phyloP scores from a whole-genome alignment of 2,888 invertebrate species.

The Agonopterix subpropinquella region DNA sequence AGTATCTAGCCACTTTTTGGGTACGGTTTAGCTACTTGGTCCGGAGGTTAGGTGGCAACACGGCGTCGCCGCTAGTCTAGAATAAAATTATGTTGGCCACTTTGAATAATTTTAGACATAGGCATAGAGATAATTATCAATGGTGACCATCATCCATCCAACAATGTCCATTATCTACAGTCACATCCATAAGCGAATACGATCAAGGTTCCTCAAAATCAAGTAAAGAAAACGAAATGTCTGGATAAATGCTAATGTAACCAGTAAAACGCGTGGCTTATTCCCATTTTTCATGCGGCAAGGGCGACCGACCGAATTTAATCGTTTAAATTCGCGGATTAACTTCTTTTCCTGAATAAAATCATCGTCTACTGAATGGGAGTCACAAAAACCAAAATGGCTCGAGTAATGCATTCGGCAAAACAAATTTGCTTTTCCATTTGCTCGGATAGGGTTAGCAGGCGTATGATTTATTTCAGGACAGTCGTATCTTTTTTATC shows the following conservation, averaged over 20 bases:
- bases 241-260: slow-evolving; percentile 15
- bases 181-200: background rate
- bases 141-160: too few relatives aligned
- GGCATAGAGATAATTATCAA: too few relatives aligned
- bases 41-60: too few relatives aligned
- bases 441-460: slow-evolving; percentile 11
- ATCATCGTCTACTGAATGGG: slow-evolving; percentile 19
- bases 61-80: too few relatives aligned
- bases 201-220: background rate
- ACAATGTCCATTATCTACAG: background rate
- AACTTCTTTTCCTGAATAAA: slow-evolving; percentile 23
- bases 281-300: slow-evolving; percentile 18
- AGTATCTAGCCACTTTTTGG: too few relatives aligned
- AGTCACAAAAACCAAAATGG: slow-evolving; percentile 24
- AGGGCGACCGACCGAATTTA: slow-evolving; percentile 15
- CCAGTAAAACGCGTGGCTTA: slow-evolving; percentile 15
- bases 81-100: too few relatives aligned
- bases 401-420: slow-evolving; percentile 25
- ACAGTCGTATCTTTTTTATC: too few relatives aligned
- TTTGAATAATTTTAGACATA: too few relatives aligned
- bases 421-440: slow-evolving; percentile 26
- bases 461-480: background rate
- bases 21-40: too few relatives aligned
- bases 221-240: slow-evolving; percentile 10
- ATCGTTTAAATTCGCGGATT: slow-evolving; percentile 16